Conservation (phyloP, 2,113 vertebrate genomes). For the Alouatta palliata region DNA sequence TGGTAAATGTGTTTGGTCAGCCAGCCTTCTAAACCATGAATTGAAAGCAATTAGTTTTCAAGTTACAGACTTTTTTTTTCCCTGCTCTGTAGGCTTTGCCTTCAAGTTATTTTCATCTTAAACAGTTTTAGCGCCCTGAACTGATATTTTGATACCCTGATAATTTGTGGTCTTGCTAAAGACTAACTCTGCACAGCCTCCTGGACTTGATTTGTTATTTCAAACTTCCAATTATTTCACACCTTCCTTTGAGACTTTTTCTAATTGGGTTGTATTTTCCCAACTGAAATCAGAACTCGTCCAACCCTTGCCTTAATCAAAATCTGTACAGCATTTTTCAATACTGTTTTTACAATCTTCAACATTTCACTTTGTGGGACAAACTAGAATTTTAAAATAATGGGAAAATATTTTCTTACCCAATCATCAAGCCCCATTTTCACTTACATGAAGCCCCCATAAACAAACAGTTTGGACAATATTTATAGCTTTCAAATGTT, state of each 20-base stretch:
- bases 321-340: slow-evolving; percentile 27
- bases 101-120: slow-evolving; percentile 68
- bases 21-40: not conserved
- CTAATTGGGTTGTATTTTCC: slow-evolving; percentile 65
- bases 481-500: slow-evolving; percentile 45
- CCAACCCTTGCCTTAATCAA: slow-evolving; percentile 40
- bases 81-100: not conserved
- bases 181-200: slow-evolving; percentile 38
- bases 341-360: slow-evolving; percentile 36
- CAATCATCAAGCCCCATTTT: not conserved
- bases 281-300: slow-evolving; percentile 58
- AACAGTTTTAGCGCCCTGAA: slow-evolving; percentile 35
- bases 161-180: slow-evolving; percentile 70
- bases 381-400: slow-evolving; percentile 46
- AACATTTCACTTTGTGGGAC: slow-evolving; percentile 46
- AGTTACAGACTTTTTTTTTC: not conserved
- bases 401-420: slow-evolving; percentile 56
- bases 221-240: slow-evolving; percentile 74
- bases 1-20: not conserved
- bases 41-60: slow-evolving; percentile 55
- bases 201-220: slow-evolving; percentile 68
- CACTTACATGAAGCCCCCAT: slow-evolving; percentile 3
- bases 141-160: slow-evolving; percentile 68
- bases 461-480: slow-evolving; percentile 44
- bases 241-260: slow-evolving; percentile 63